These are phyloP conservation scores for Tenthredo livida DNA, from an alignment of 2,888 invertebrate species.

Conservation along the genomic window DNA sequence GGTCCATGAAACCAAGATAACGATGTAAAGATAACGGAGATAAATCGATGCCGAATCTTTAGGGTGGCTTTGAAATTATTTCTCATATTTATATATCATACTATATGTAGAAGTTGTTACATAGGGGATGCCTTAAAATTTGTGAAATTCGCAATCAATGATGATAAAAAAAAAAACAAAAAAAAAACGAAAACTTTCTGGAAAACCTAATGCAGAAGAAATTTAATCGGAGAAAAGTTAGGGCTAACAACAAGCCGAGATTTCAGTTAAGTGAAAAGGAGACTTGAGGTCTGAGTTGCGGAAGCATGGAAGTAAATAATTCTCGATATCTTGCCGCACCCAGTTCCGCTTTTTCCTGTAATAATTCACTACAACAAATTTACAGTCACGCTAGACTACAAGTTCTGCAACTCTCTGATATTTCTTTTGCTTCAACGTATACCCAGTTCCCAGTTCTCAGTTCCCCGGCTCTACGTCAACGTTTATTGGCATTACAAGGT, in stretches of 20 bases:
- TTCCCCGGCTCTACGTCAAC: constrained; percentile 42
- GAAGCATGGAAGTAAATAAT: constrained; percentile 21
- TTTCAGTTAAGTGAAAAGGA: background rate
- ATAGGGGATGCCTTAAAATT: background rate
- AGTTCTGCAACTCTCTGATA: constrained; percentile 44
- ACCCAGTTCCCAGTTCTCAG: background rate
- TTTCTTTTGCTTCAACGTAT: constrained; percentile 33
- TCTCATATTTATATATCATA: background rate
- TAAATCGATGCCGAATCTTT: background rate
- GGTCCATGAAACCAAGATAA: background rate
- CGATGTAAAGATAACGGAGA: background rate
- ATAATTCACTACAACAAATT: constrained; percentile 49
- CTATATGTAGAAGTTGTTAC: background rate
- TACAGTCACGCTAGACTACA: constrained; percentile 48
- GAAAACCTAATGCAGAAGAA: background rate
- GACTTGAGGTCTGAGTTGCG: background rate
- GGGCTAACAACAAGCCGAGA: background rate
- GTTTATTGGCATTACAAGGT: constrained; percentile 52
- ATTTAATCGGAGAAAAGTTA: background rate
- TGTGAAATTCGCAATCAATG: background rate
- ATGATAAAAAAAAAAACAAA: background rate
- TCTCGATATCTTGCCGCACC: constrained; percentile 21
- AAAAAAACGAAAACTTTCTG: background rate
- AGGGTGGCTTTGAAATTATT: background rate
- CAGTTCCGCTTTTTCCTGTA: constrained; percentile 38